phyloP scores from a whole-genome alignment of 2,888 invertebrate genomes.

The Drosophila atroscutellata region DNA sequence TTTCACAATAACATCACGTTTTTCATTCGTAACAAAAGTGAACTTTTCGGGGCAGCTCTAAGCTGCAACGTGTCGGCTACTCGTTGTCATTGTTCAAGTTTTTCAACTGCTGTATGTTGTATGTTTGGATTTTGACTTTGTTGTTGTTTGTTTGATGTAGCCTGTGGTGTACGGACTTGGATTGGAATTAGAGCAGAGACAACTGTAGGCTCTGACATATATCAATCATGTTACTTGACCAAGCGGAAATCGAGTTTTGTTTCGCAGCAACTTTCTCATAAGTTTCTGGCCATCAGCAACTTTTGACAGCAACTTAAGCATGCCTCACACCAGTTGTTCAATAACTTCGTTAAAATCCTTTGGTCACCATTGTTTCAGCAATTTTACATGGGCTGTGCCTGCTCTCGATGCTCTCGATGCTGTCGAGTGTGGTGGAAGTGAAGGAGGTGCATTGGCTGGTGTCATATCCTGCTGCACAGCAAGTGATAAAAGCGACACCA shows the following conservation, averaged over 20 bases:
- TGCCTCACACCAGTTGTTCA: constrained; percentile 38
- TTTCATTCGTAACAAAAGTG: not conserved
- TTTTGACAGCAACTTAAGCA: constrained; percentile 29
- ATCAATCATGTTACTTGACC: constrained; percentile 78
- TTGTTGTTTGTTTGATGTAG: not conserved
- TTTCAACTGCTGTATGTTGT: constrained; percentile 2
- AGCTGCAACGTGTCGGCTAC: constrained; percentile 53
- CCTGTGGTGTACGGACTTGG: constrained; percentile 11
- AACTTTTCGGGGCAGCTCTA: not conserved
- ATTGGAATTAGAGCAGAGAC: constrained; percentile 11
- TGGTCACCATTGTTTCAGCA: constrained; percentile 44
- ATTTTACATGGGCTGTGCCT: constrained; percentile 49
- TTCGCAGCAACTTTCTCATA: constrained; percentile 23
- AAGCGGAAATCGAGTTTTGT: constrained; percentile 65
- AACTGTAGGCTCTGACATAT: constrained; percentile 31
- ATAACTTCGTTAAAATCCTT: constrained; percentile 54
- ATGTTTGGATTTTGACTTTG: not conserved
- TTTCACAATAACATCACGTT: not conserved
- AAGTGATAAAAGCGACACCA: constrained; percentile 59
- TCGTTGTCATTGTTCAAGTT: constrained; percentile 25
- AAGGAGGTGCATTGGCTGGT: not conserved
- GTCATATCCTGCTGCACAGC: constrained; percentile 27
- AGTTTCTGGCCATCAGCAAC: constrained; percentile 32
- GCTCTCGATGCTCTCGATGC: constrained; percentile 23
- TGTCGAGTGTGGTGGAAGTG: not conserved